phyloP scores from a whole-genome alignment of 2,888 invertebrate genomes.

The Ellobium chinense region DNA sequence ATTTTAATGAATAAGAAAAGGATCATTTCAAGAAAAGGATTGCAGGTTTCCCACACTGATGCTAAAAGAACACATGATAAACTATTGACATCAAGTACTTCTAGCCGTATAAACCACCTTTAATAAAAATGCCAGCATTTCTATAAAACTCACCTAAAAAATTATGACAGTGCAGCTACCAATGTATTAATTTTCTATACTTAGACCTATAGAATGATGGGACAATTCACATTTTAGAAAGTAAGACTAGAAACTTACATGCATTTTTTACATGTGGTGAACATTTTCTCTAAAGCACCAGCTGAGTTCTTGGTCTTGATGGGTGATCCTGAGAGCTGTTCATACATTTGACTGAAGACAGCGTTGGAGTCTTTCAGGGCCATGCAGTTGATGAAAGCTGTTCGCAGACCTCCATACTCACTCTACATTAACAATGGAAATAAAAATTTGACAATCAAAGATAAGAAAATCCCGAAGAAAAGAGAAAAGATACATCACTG shows the following conservation, averaged over 20 bases:
- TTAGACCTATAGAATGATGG: too few relatives aligned
- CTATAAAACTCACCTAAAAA: too few relatives aligned
- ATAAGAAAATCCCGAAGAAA: not conserved
- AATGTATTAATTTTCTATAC: too few relatives aligned
- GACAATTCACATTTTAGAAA: too few relatives aligned
- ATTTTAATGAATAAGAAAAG: not conserved
- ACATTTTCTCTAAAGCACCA: slow-evolving; percentile 85
- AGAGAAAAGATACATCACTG: too few relatives aligned
- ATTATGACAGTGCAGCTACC: too few relatives aligned
- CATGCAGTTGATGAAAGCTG: slow-evolving; percentile 92
- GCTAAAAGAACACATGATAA: too few relatives aligned
- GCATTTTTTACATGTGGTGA: slow-evolving; percentile 85
- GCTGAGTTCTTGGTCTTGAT: slow-evolving; percentile 82
- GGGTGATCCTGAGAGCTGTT: slow-evolving; percentile 82
- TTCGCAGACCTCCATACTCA: slow-evolving; percentile 68
- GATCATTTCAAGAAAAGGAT: not conserved
- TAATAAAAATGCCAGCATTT: too few relatives aligned
- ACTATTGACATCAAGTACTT: too few relatives aligned
- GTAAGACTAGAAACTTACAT: slow-evolving; percentile 79
- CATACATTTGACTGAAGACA: slow-evolving; percentile 88
- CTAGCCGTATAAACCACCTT: too few relatives aligned
- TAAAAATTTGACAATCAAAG: not conserved
- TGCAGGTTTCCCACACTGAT: too few relatives aligned
- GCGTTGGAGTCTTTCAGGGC: slow-evolving; percentile 89
- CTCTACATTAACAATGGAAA: slow-evolving; percentile 51